Base-by-base conservation (phyloP, 2,888 invertebrate species). In the Drosophila mayaguana region DNA sequence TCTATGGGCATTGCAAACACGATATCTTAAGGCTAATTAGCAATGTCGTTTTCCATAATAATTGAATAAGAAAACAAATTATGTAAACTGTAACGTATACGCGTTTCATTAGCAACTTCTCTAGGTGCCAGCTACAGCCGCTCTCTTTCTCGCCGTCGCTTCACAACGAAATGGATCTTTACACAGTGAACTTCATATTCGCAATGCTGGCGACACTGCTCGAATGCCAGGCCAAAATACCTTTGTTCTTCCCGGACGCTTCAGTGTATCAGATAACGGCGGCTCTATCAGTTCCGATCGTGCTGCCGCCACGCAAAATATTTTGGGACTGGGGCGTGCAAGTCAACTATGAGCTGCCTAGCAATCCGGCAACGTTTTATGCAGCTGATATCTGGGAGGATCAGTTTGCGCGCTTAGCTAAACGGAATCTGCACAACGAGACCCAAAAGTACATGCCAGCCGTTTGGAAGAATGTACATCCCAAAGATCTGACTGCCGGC, bases 291-390 rank as follows among this genome's bases (percentile, higher is more conserved):
- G 81, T 90, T 36, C 91, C 92, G 0, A 71, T 92, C 3, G 75
- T 74, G 2, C 72, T 82, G 50, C 85, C 89, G 0, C 72, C 76
- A 6, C 88, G 85, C 14, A 89, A 88, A n/a, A 64, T 91, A 32
- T 91, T 85, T 53, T 83, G 90, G 75, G 91, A 92, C 70, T 89
- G 89, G 87, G 92, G 92, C 2, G 68, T 91, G 7, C 92, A 92
- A 72, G 85, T 91, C 78, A 92, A 92, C 68, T 92, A 91, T 53
- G 72, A 75, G 16, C 18, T 91, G 25, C 92, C 92, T 1, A 75
- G 20, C 25, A 71, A 80, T 40, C 74, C 88, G 1, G 70, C 84
- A 0, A 72, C 75, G n/a, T 91, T 91, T 54, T 92, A 91, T 50
- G 78, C 81, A 28, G 79, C 84, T 16, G 75, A 85, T 28, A 84